phyloP scores from a whole-genome alignment of 2,113 vertebrate genomes.

The Myodes glareolus region DNA sequence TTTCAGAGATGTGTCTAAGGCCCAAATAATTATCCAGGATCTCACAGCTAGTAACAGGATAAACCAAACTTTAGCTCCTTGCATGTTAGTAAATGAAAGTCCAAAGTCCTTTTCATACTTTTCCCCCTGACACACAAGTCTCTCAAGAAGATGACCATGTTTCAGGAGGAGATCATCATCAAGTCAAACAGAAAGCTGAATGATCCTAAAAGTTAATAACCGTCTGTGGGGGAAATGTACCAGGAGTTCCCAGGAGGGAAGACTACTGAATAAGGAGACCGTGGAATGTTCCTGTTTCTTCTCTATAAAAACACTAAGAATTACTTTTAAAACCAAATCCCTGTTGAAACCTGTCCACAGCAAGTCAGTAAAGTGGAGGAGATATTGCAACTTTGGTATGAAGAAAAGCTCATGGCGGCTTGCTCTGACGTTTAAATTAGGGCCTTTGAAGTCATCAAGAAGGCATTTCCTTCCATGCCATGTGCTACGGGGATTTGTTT shows the following conservation, averaged over 20 bases:
- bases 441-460: conserved; percentile 59
- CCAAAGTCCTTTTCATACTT: neutral
- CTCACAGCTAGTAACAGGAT: neutral
- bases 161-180: conserved; percentile 8
- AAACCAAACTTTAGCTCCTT: neutral
- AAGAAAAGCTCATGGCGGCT: conserved; percentile 60
- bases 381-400: conserved; percentile 61
- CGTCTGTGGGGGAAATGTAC: neutral
- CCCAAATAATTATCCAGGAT: conserved; percentile 36
- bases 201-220: conserved; percentile 38
- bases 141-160: neutral
- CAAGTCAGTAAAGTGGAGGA: conserved; percentile 49
- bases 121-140: neutral
- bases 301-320: conserved; percentile 45
- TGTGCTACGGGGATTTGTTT: conserved; percentile 34
- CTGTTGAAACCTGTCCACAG: conserved; percentile 59
- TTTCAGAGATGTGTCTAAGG: conserved; percentile 21
- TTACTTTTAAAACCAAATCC: conserved; percentile 55
- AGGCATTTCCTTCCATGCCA: conserved; percentile 49
- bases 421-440: conserved; percentile 75
- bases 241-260: conserved; percentile 2
- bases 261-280: conserved; percentile 3
- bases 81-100: neutral
- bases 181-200: conserved; percentile 30
- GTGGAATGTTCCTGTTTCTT: neutral